Base-by-base conservation (phyloP, 2,888 invertebrate species). In the Eupelmus urozonus region DNA sequence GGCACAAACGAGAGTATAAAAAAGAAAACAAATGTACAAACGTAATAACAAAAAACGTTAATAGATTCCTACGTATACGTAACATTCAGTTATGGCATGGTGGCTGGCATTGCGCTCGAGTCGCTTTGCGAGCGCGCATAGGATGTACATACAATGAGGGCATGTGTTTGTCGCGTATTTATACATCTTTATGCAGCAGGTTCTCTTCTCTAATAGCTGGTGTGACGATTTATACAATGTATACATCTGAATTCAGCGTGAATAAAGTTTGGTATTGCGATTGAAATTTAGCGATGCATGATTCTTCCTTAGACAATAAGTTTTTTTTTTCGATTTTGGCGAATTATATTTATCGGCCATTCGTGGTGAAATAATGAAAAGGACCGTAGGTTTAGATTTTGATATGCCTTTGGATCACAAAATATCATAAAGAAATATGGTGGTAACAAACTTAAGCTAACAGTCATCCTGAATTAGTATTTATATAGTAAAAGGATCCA, bases 11-110 rank as follows among this genome's bases (percentile, higher is more conserved):
- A 78, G 63, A 69, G 80, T 80, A 80, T 78, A 76, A 80, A 83
- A 84, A 85, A 81, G 83, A 82, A 85, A 84, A 85, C 81, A 85
- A 86, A 84, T 85, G 82, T 87, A 86, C 85, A 86, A 85, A 86
- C 83, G 81, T 84, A 87, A 86, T 82, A 80, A 82, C 82, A 85
- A 85, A 85, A 85, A 73, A 72, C 76, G 79, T 65, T 76, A 81
- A 78, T 59, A 77, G 79, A 51, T 55, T 57, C 63, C 71, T 79
- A 79, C 72, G 20, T 73, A 67, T 76, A 78, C 29, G 42, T 72
- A 75, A 77, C 77, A 80, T 80, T 77, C 27, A 80, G 72, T 77
- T 76, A 78, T 78, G 80, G 76, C 78, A 73, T 72, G 42, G 75
- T 67, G 59, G 51, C 74, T 80, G 76, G 67, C 79, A 76, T 70